A percentile compares a stretch with the other conserved stretches of the same genome.
phyloP scores from a whole-genome alignment of 92 coral and sea anemone genomes.

The Porites rus region DNA sequence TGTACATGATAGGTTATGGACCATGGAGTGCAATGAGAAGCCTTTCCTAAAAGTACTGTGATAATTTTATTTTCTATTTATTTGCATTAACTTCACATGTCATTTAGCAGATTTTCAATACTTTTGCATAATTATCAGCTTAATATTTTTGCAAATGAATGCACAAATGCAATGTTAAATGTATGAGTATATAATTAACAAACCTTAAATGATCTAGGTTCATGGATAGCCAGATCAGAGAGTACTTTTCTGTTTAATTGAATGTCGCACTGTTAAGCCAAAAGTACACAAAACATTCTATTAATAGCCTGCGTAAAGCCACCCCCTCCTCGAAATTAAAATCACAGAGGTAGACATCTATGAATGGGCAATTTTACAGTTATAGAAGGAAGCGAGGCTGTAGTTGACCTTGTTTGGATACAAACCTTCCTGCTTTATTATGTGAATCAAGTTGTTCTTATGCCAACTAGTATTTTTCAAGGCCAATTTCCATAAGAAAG shows the following conservation, averaged over 20 bases:
- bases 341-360: not conserved
- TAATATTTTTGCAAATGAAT: not conserved
- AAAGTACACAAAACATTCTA: not conserved
- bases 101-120: not conserved
- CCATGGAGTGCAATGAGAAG: too few species aligned
- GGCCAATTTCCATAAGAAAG: too few species aligned
- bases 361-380: not conserved
- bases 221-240: slow-evolving; percentile 96
- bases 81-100: too few species aligned
- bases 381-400: not conserved
- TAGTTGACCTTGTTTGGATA: too few species aligned
- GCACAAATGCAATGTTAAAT: not conserved
- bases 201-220: slow-evolving; percentile 97
- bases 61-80: too few species aligned
- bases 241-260: slow-evolving; percentile 96
- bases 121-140: not conserved
- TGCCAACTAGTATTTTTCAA: too few species aligned
- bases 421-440: too few species aligned
- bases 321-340: not conserved
- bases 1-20: too few species aligned
- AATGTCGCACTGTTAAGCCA: slow-evolving; percentile 76
- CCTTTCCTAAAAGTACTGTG: too few species aligned
- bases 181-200: not conserved
- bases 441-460: too few species aligned
- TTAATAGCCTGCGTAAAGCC: not conserved